Evolutionary conservation across 2,797 vertebrate genomes (phyloP).

Genomic region (Gouania willdenowi): DNA sequence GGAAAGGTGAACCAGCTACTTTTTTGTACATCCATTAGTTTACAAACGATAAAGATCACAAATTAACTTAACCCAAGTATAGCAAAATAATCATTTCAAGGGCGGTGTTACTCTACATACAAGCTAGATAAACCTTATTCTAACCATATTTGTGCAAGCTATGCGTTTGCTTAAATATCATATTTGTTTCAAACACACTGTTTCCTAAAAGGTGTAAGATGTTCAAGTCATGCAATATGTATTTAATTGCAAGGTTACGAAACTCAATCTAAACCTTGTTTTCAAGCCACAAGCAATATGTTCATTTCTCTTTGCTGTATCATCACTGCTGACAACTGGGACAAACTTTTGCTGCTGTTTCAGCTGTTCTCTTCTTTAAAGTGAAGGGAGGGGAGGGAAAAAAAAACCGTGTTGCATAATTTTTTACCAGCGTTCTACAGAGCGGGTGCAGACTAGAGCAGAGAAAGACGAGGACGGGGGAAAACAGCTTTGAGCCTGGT

Average conservation of each 20-base stretch:
- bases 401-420: background rate
- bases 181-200: too few species aligned
- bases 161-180: too few species aligned
- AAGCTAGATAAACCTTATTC: too few species aligned
- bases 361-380: conserved; percentile 8
- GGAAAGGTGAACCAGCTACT: too few species aligned
- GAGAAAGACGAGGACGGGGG: background rate
- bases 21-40: too few species aligned
- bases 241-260: conserved; percentile 9
- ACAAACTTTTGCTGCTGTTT: conserved; percentile 8
- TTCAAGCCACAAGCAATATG: background rate
- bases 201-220: too few species aligned
- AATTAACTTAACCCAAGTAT: too few species aligned
- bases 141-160: too few species aligned
- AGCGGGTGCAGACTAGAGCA: background rate
- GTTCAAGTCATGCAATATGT: too few species aligned
- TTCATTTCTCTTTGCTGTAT: conserved; percentile 4
- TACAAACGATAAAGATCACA: too few species aligned
- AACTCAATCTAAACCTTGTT: background rate
- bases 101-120: too few species aligned
- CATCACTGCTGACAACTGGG: conserved; percentile 4
- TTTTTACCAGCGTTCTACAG: background rate
- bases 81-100: too few species aligned
- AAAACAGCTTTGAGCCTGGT: background rate
- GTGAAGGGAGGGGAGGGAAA: background rate